Evolutionary conservation across 2,797 vertebrate genomes (phyloP), one percentile per base, ranked within the genome.

Genomic region (Vultur gryphus): DNA sequence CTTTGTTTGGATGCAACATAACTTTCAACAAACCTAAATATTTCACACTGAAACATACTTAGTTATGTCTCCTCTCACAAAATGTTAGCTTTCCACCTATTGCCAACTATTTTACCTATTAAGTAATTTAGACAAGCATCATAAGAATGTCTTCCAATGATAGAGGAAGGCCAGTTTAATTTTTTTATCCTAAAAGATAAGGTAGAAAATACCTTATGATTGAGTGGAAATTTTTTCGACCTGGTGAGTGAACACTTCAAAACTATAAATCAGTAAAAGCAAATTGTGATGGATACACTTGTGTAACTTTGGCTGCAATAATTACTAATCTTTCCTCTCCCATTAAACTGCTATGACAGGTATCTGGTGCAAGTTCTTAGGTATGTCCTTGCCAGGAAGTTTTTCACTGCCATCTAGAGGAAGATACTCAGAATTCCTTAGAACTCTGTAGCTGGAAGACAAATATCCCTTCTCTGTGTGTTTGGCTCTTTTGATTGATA

Each of bases 341-440:
- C 24, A 13, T 8, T 86, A 65, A 84, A 81, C 52, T 76, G 48
- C 64, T 67, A 3, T 7, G 23, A 55, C n/a, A 57, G 25, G 33
- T 54, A 37, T 16, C 51, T 75, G 23, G 8, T 79, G 14, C 46
- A 35, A 83, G 35, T 86, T 61, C 73, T 88, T 92, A 29, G 6
- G 1, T 54, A 24, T 28, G 37, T 64, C 57, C 25, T 81, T 87
- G 59, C 79, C 65, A 66, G 71, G 28, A 95, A 62, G 72, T 62
- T 97, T 96, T 95, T 95, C 93, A 72, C 93, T 97, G 93, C 92
- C 97, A 81, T 90, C 95, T 97, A 87, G 93, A 97, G 95, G 92
- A 88, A 80, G 75, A 41, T 52, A 70, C 35, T 90, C 33, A 65
- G 43, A 93, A 73, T 79, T 85, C 48, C n/a, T 84, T 61, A 61